A percentile compares a stretch with the other conserved stretches of the same genome.
phyloP scores from a whole-genome alignment of 2,888 invertebrate species.

The Ernsta delagoae region DNA sequence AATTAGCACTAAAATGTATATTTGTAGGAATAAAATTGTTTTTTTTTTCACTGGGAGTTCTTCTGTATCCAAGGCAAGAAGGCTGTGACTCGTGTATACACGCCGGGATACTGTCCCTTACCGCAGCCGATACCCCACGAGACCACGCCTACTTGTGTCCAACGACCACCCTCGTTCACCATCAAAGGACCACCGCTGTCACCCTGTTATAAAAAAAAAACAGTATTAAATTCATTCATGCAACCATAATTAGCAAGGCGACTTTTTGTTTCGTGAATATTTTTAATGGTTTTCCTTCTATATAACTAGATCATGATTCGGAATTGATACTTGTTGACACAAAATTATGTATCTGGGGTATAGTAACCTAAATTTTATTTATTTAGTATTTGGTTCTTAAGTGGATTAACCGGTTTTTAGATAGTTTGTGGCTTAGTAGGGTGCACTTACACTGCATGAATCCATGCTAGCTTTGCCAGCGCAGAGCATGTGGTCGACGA shows the following conservation, averaged over 20 bases:
- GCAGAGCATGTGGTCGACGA: conserved; percentile 94
- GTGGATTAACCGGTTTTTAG: too few species aligned
- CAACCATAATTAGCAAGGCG: too few species aligned
- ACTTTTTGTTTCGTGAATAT: too few species aligned
- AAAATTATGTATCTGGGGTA: too few species aligned
- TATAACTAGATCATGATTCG: too few species aligned
- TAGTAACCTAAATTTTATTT: too few species aligned
- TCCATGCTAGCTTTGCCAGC: conserved; percentile 94
- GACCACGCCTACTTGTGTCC: conserved; percentile 94
- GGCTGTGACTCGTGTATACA: conserved; percentile 93
- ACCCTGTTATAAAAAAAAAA: conserved; percentile 83
- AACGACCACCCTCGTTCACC: conserved; percentile 89
- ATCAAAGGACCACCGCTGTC: conserved; percentile 96
- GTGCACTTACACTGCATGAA: conserved; percentile 92
- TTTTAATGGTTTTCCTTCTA: too few species aligned
- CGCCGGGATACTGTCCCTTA: conserved; percentile 95
- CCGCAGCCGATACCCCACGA: conserved; percentile 97
- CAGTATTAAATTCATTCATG: neutral
- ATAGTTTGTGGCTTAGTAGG: too few species aligned
- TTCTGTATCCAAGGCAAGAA: conserved; percentile 95
- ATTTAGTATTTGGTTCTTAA: too few species aligned
- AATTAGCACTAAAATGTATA: conserved; percentile 20
- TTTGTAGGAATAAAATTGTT: neutral
- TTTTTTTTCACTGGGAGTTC: conserved; percentile 88
- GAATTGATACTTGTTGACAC: too few species aligned